phyloP scores from a whole-genome alignment of 2,888 invertebrate species.

The Macaria notata region DNA sequence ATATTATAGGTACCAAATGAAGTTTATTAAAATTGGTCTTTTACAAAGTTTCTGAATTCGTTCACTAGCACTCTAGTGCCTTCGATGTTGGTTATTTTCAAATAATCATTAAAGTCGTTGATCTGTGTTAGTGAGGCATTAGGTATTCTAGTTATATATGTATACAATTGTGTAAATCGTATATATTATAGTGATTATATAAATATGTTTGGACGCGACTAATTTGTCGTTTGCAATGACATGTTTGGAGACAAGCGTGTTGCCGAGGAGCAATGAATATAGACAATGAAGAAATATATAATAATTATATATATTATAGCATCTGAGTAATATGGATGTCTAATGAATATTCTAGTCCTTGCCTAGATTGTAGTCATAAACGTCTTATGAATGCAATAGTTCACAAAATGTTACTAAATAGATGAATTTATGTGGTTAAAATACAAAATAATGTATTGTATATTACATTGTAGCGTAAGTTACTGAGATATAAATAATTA shows the following conservation, averaged over 20 bases:
- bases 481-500: slow-evolving; percentile 39
- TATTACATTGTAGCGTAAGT: slow-evolving; percentile 54
- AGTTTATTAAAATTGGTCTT: slow-evolving; percentile 8
- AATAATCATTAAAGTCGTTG: slow-evolving; percentile 43
- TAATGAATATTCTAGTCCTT: slow-evolving; percentile 28
- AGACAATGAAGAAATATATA: slow-evolving; percentile 26
- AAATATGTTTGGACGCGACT: background rate
- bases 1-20: slow-evolving; percentile 6
- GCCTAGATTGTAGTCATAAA: slow-evolving; percentile 38
- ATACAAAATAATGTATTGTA: slow-evolving; percentile 62
- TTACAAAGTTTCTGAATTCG: slow-evolving; percentile 27
- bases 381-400: slow-evolving; percentile 70
- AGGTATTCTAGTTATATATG: slow-evolving; percentile 15
- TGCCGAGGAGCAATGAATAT: slow-evolving; percentile 32
- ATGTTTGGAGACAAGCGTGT: slow-evolving; percentile 17
- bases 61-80: slow-evolving; percentile 77
- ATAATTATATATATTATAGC: background rate
- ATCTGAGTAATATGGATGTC: slow-evolving; percentile 9
- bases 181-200: background rate
- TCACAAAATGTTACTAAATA: slow-evolving; percentile 51
- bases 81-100: slow-evolving; percentile 53
- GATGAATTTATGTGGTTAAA: slow-evolving; percentile 69
- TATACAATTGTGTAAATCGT: slow-evolving; percentile 4
- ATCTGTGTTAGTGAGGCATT: slow-evolving; percentile 69
- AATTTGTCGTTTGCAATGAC: slow-evolving; percentile 16